phyloP scores from a whole-genome alignment of 2,113 vertebrate species.

The Sturnus vulgaris region DNA sequence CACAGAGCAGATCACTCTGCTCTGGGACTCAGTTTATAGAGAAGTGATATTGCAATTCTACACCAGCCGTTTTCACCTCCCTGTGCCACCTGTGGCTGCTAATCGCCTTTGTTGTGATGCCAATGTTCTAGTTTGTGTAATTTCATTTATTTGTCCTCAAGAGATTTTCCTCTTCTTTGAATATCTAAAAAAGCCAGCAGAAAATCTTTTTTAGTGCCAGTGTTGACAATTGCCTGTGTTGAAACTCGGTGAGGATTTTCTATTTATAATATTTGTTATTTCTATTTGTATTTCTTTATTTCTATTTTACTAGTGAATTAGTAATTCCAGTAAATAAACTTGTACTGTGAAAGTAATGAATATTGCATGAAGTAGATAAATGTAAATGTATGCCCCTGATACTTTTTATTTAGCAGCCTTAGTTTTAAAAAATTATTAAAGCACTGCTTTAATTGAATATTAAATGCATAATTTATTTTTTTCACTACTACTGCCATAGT shows the following conservation, averaged over 20 bases:
- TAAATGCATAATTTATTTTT: background rate
- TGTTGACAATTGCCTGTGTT: background rate
- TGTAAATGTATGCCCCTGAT: background rate
- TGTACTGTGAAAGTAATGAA: background rate
- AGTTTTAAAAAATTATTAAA: background rate
- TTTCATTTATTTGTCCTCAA: background rate
- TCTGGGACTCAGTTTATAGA: background rate
- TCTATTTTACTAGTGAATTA: background rate
- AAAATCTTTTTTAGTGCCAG: background rate
- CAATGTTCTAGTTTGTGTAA: background rate
- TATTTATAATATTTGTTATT: background rate
- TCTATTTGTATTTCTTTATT: background rate
- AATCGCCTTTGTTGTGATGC: rapidly evolving
- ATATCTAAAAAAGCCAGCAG: background rate
- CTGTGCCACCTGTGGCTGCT: rapidly evolving
- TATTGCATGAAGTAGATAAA: background rate
- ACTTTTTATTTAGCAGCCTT: background rate
- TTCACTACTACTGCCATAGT: background rate
- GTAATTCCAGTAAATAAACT: background rate
- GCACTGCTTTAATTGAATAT: background rate
- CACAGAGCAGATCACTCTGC: background rate
- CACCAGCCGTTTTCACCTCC: background rate
- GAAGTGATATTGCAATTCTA: background rate
- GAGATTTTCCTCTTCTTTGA: background rate
- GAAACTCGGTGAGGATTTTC: background rate